A percentile compares a stretch with the other conserved stretches of the same genome.
Evolutionary conservation across 2,113 vertebrate genomes (phyloP).

Genomic region (Tinamus guttatus): DNA sequence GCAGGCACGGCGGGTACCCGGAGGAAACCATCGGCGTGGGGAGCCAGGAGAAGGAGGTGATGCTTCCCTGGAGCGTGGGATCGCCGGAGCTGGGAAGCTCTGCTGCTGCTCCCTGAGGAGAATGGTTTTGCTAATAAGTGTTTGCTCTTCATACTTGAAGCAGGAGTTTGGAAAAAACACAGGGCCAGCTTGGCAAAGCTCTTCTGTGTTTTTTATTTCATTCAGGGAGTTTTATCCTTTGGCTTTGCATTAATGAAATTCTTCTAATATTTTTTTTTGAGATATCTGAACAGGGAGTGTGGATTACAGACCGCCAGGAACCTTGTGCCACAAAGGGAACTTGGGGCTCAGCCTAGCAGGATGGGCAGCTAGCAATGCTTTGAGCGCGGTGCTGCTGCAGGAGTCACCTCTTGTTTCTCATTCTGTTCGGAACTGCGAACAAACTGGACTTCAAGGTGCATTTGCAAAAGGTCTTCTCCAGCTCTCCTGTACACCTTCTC

Average conservation of each 20-base stretch:
- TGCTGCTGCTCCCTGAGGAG: background rate
- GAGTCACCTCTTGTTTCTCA: background rate
- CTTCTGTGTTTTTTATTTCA: background rate
- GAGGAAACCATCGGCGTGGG: rapidly evolving
- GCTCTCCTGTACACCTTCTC: background rate
- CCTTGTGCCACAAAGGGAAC: background rate
- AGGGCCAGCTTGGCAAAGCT: background rate
- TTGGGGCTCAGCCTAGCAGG: background rate
- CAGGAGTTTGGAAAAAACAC: background rate
- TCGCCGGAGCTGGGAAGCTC: background rate
- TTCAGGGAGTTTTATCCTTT: background rate
- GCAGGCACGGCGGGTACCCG: background rate
- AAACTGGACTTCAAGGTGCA: background rate
- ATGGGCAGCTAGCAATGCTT: background rate
- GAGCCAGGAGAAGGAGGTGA: background rate
- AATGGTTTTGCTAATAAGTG: background rate
- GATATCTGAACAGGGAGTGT: background rate
- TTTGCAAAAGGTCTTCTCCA: background rate
- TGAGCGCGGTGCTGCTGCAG: background rate
- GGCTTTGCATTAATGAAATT: background rate
- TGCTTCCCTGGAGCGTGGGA: background rate
- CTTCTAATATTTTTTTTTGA: background rate
- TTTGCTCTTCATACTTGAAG: background rate
- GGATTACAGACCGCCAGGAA: background rate
- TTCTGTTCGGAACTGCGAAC: background rate